Evolutionary conservation across 2,797 vertebrate species (phyloP).

Genomic region (Manis pentadactyla): DNA sequence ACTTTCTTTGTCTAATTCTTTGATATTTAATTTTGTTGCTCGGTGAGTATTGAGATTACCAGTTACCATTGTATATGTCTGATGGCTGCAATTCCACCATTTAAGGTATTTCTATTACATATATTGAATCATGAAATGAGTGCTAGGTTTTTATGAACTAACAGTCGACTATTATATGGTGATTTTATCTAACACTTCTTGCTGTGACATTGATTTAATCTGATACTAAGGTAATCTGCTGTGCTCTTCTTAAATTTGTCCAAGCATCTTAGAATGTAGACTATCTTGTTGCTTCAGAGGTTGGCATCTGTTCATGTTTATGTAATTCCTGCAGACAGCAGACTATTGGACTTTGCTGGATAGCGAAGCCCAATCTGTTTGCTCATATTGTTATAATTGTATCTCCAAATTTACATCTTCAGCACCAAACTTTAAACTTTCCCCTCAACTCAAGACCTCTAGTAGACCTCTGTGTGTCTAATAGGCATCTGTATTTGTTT

Average conservation of each 20-base stretch:
- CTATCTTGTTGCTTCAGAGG: not conserved
- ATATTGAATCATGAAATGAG: not conserved
- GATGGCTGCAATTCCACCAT: not conserved
- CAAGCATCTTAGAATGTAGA: not conserved
- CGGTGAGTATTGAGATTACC: not conserved
- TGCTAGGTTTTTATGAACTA: not conserved
- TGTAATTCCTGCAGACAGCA: not conserved
- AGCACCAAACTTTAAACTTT: not conserved
- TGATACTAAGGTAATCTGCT: rapidly evolving
- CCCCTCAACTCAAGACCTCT: not conserved
- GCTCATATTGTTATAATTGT: rapidly evolving
- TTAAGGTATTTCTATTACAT: not conserved
- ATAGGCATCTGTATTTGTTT: not conserved
- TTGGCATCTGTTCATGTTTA: not conserved
- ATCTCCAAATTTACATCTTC: not conserved
- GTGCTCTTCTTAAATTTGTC: not conserved
- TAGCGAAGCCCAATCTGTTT: not conserved
- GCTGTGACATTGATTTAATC: not conserved
- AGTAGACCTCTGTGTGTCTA: not conserved
- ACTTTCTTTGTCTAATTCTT: not conserved
- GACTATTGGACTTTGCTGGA: not conserved
- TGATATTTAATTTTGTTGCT: not conserved
- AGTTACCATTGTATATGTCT: not conserved
- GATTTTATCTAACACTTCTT: not conserved
- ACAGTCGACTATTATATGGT: not conserved